Percentiles rank a stretch among this genome's conserved stretches.
Conservation (phyloP, 2,113 vertebrate species). For the Periophthalmus modestus region DNA sequence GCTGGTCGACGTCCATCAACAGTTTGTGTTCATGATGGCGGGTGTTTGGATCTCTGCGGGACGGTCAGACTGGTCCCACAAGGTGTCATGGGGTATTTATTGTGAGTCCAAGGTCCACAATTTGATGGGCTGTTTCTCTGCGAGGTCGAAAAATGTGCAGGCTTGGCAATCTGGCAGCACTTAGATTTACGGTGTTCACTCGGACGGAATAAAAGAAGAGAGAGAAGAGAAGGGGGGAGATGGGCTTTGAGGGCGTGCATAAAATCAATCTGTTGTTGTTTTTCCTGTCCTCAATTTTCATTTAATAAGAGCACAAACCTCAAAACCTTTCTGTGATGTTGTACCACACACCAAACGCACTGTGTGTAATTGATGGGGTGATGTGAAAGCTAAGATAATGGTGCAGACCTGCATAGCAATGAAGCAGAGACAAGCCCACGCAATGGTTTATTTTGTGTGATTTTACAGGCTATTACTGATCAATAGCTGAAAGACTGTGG, state of each 20-base stretch:
- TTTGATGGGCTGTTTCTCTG: slow-evolving; percentile 42
- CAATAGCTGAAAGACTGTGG: background rate
- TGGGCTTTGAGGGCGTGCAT: slow-evolving; percentile 31
- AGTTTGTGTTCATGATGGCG: background rate
- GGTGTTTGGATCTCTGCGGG: slow-evolving; percentile 42
- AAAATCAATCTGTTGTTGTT: slow-evolving; percentile 55
- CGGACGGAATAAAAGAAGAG: slow-evolving; percentile 69
- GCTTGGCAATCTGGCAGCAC: slow-evolving; percentile 65
- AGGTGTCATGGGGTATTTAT: slow-evolving; percentile 52
- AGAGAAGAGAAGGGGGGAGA: slow-evolving; percentile 37
- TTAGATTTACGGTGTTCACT: slow-evolving; percentile 77
- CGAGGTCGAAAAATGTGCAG: slow-evolving; percentile 63
- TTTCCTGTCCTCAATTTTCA: slow-evolving; percentile 14
- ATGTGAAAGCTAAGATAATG: slow-evolving; percentile 29
- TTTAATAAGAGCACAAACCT: slow-evolving; percentile 28
- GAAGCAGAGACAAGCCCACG: slow-evolving; percentile 5
- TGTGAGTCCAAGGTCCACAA: slow-evolving; percentile 43
- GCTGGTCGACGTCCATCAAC: slow-evolving; percentile 24
- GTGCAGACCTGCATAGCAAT: slow-evolving; percentile 25
- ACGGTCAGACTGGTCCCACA: slow-evolving; percentile 34
- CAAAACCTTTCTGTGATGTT: slow-evolving; percentile 27
- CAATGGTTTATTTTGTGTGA: background rate
- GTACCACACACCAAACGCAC: slow-evolving; percentile 24
- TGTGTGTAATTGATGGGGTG: slow-evolving; percentile 6
- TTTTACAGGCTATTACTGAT: slow-evolving; percentile 3